phyloP scores from a whole-genome alignment of 2,888 invertebrate genomes.

The Cinara cedri region DNA sequence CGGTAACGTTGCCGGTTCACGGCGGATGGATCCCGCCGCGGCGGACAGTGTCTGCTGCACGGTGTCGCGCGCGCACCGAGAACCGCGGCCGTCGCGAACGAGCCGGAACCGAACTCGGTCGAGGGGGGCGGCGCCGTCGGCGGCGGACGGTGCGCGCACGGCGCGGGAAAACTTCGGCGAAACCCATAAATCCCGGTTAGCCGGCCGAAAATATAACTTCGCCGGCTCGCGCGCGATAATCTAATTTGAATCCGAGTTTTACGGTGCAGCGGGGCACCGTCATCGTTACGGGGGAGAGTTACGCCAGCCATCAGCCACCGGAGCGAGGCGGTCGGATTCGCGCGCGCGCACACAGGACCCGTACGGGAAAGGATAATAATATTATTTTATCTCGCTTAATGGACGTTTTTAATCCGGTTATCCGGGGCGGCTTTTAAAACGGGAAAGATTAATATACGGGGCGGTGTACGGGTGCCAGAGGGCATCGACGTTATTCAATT shows the following conservation, averaged over 20 bases:
- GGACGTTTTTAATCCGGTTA: conserved; percentile 54
- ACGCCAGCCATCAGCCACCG: background rate
- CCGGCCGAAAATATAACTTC: conserved; percentile 30
- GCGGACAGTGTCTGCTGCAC: too few species aligned
- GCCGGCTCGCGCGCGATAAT: conserved; percentile 51
- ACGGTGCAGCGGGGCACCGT: conserved; percentile 41
- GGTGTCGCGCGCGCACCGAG: background rate
- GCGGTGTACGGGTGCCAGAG: background rate
- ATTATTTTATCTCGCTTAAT: conserved; percentile 28
- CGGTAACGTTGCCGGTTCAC: too few species aligned
- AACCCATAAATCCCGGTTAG: conserved; percentile 50
- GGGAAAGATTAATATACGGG: conserved; percentile 22
- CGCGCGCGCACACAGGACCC: too few species aligned
- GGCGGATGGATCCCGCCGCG: too few species aligned
- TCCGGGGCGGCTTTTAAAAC: conserved; percentile 44
- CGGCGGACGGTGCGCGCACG: background rate
- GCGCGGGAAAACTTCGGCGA: conserved; percentile 21
- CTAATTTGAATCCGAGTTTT: conserved; percentile 58
- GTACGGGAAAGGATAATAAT: conserved; percentile 4
- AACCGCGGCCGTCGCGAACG: background rate
- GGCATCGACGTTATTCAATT: conserved; percentile 18
- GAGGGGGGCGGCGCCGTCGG: too few species aligned
- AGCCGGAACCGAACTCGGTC: background rate
- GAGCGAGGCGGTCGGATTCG: conserved; percentile 7
- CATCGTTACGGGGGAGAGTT: conserved; percentile 13